Evolutionary conservation across 2,113 vertebrate species (phyloP).

Genomic region (Acrocephalus kingi): DNA sequence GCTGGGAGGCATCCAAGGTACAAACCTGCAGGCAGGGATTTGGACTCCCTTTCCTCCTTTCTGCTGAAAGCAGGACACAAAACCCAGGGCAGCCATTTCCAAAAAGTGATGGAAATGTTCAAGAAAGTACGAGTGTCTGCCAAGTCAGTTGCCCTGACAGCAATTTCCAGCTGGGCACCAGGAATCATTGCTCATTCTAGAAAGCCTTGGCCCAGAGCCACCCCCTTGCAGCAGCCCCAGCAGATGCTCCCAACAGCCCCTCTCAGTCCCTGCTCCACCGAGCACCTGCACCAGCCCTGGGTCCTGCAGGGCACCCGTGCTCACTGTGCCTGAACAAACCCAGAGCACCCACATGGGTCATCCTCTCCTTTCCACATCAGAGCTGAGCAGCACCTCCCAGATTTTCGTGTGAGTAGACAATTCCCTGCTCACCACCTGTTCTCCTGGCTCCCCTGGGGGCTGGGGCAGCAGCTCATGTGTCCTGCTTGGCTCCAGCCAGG

Average conservation of each 20-base stretch:
- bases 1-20: background rate
- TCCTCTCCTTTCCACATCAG: background rate
- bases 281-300: background rate
- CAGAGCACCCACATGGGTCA: background rate
- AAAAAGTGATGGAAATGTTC: background rate
- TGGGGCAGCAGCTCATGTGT: background rate
- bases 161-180: background rate
- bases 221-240: background rate
- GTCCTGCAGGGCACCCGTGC: background rate
- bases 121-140: background rate
- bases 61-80: background rate
- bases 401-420: accelerated
- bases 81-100: background rate
- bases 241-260: background rate
- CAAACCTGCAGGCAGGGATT: background rate
- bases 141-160: background rate
- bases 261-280: background rate
- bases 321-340: accelerated
- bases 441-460: background rate
- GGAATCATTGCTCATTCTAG: background rate
- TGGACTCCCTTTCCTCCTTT: background rate
- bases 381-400: background rate
- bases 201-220: background rate
- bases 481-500: background rate
- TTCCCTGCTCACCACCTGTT: background rate